phyloP scores from a whole-genome alignment of 2,888 invertebrate genomes.

The Notodonta dromedarius region DNA sequence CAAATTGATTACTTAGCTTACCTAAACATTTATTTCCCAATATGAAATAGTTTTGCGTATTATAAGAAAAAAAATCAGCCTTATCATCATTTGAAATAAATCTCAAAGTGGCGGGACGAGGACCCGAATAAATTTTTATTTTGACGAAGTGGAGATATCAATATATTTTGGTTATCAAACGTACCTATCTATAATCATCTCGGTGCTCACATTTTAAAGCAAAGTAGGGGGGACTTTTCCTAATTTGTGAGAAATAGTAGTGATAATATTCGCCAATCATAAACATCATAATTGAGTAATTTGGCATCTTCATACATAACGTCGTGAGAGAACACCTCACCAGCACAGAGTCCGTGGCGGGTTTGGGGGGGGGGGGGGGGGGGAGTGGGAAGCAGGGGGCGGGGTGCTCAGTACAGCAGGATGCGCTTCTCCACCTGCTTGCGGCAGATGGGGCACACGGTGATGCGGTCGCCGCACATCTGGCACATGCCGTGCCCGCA shows the following conservation, averaged over 20 bases:
- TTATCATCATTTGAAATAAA: not conserved
- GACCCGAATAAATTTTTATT: not conserved
- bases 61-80: not conserved
- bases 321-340: no score
- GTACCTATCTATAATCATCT: no score
- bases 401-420: slow-evolving; percentile 87
- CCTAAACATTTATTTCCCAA: not conserved
- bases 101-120: not conserved
- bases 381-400: no score
- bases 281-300: not conserved
- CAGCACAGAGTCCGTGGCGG: no score
- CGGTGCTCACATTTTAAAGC: no score
- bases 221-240: no score
- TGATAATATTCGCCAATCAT: not conserved
- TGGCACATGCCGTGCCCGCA: slow-evolving; percentile 99
- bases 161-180: no score
- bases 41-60: not conserved
- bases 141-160: not conserved
- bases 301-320: not conserved
- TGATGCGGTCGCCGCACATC: slow-evolving; percentile 99
- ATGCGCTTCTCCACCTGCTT: slow-evolving; percentile 98
- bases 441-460: slow-evolving; percentile 98
- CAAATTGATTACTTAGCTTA: no score
- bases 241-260: no score
- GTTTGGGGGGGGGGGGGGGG: not conserved